A percentile compares a stretch with the other conserved stretches of the same genome.
Conservation (phyloP, 2,113 vertebrate species). For the Australoheros scitulus region DNA sequence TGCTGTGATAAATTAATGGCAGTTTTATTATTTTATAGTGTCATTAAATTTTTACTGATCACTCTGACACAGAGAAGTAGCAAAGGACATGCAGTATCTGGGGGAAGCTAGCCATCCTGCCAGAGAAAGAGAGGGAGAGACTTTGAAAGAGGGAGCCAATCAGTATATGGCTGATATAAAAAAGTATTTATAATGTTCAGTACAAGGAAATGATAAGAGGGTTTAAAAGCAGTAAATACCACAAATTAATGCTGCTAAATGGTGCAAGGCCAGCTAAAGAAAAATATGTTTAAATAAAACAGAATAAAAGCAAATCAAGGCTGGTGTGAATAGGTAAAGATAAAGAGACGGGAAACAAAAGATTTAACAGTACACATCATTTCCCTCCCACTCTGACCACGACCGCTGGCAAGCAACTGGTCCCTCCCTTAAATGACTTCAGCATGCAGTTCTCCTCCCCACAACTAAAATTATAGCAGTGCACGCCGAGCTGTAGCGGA, state of each 20-base stretch:
- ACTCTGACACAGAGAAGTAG: slow-evolving; percentile 93
- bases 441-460: slow-evolving; percentile 80
- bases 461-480: slow-evolving; percentile 83
- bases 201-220: slow-evolving; percentile 11
- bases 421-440: slow-evolving; percentile 86
- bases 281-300: not conserved
- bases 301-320: slow-evolving; percentile 5
- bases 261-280: slow-evolving; percentile 1
- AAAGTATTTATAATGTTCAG: slow-evolving; percentile 29
- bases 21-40: slow-evolving; percentile 99
- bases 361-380: slow-evolving; percentile 78
- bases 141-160: slow-evolving; percentile 17
- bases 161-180: slow-evolving; percentile 38
- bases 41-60: slow-evolving; percentile 99
- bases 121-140: slow-evolving; percentile 43
- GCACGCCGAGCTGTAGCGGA: slow-evolving; percentile 77
- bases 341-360: slow-evolving; percentile 78
- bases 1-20: slow-evolving; percentile 98
- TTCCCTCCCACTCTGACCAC: slow-evolving; percentile 82
- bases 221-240: slow-evolving; percentile 6
- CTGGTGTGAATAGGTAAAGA: slow-evolving; percentile 47
- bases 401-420: slow-evolving; percentile 76
- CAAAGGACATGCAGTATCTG: slow-evolving; percentile 90
- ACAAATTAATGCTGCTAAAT: not conserved
- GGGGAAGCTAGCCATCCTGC: slow-evolving; percentile 85